A percentile compares a stretch with the other conserved stretches of the same genome.
These are phyloP conservation scores for Heterodera filipjevi DNA, from an alignment of 2,888 invertebrate genomes.

Conservation along the genomic window DNA sequence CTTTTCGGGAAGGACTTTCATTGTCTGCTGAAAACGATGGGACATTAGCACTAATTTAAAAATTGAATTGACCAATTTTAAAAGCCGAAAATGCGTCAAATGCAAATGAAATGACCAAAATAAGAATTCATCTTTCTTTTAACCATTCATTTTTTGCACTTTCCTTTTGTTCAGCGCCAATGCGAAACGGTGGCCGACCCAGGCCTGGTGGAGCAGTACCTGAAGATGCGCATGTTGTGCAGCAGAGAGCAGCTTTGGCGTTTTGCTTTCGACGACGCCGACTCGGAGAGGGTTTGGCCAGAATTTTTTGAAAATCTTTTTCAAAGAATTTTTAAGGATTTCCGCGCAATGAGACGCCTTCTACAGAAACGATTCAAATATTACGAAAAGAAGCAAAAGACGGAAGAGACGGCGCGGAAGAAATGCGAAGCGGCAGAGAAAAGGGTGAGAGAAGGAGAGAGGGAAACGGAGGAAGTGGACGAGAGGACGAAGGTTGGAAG, in stretches of 20 bases:
- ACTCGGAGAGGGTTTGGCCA: neutral
- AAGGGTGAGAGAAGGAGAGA: neutral
- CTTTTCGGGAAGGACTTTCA: too few species aligned
- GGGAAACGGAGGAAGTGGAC: neutral
- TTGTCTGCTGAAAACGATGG: too few species aligned
- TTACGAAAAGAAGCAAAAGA: neutral
- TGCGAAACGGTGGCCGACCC: neutral
- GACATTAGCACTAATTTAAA: too few species aligned
- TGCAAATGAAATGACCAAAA: neutral
- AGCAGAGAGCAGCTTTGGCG: constrained; percentile 3
- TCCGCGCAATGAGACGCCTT: neutral
- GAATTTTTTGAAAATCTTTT: neutral
- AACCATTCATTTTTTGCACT: too few species aligned
- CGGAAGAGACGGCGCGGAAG: neutral
- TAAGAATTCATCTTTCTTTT: neutral
- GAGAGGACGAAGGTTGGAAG: neutral
- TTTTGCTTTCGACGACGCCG: neutral
- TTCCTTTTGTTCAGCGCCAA: neutral
- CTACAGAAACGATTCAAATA: neutral
- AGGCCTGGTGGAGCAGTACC: neutral
- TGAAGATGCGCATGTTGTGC: constrained; percentile 6
- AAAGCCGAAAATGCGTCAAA: neutral
- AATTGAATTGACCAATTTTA: neutral
- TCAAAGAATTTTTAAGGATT: neutral
- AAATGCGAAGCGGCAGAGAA: too few species aligned